Base-by-base conservation (phyloP, 2,113 vertebrate species). In the Gambusia affinis region DNA sequence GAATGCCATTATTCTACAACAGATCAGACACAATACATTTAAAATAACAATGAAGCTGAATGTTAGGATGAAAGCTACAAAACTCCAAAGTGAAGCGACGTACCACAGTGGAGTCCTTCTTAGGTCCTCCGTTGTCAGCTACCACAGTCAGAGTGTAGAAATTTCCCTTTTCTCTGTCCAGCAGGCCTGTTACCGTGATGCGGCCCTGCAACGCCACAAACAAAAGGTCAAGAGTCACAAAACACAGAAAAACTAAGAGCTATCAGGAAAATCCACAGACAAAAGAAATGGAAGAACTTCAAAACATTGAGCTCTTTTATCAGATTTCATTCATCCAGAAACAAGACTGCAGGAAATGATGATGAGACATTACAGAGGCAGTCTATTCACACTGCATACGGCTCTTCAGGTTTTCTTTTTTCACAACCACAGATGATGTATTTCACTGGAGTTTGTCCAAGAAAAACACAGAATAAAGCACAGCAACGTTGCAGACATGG, bases 41-140 rank as follows among this genome's bases (percentile, higher is more conserved):
- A 57, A n/a, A 57, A n/a, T 17, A n/a, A 57, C 17, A n/a, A 10
- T 24, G 6, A n/a, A n/a, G 17, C 10, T 24, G 22, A n/a, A 57
- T 22, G 70, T 29, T 14, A 39, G 7, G 29, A 17, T 60, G 8
- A 12, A 44, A 66, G 37, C 8, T 44, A 31, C 5, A 64, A n/a
- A 73, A 72, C 30, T 51, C 8, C 15, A 70, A 12, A 85, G 64
- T 27, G 22, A 28, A 35, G 39, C 78, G 91, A 94, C 86, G 0
- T 92, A 99, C 98, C 96, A 98, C 96, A 0, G 96, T 97, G 14
- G 98, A 97, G 83, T 97, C 97, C 75, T 95, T 94, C 88, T 96
- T 99, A 0, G 97, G 98, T 33, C 97, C 96, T 0, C 98, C 97
- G 0, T 98, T 96, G 31, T 99, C 97, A 0, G 98, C 97, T 31